These are phyloP conservation scores for Brachynemurus nebulosus DNA, from an alignment of 2,888 invertebrate species.

Conservation along the genomic window DNA sequence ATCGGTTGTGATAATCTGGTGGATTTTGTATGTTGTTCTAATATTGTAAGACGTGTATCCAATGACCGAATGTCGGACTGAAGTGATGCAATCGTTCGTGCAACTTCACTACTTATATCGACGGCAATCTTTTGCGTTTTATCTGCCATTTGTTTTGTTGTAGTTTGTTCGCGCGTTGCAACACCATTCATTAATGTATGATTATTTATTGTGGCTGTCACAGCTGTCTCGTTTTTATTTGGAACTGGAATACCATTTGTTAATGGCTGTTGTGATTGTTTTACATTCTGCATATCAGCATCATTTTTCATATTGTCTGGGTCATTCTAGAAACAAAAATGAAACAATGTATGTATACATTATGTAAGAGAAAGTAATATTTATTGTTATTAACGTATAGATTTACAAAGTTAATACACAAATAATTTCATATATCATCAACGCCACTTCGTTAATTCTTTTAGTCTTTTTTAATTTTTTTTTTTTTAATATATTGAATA, in stretches of 20 bases:
- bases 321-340: neutral
- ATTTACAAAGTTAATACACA: no score
- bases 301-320: neutral
- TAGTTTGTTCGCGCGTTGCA: conserved; percentile 22
- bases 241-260: neutral
- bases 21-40: neutral
- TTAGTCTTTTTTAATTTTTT: no score
- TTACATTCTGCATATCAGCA: neutral
- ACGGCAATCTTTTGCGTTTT: no score
- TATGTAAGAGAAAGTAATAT: no score
- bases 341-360: no score
- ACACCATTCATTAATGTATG: conserved; percentile 16
- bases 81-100: conserved; percentile 33
- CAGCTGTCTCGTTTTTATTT: neutral
- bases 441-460: no score
- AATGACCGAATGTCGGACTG: conserved; percentile 32
- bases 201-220: neutral
- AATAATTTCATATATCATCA: no score
- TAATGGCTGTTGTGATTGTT: neutral
- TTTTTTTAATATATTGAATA: no score
- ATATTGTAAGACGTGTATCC: neutral
- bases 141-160: conserved; percentile 20
- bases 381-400: no score
- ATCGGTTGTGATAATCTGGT: neutral
- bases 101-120: conserved; percentile 36